Conservation (phyloP, 1,140 invertebrate species). For the Hermatobates lingyangjiaoensis region DNA sequence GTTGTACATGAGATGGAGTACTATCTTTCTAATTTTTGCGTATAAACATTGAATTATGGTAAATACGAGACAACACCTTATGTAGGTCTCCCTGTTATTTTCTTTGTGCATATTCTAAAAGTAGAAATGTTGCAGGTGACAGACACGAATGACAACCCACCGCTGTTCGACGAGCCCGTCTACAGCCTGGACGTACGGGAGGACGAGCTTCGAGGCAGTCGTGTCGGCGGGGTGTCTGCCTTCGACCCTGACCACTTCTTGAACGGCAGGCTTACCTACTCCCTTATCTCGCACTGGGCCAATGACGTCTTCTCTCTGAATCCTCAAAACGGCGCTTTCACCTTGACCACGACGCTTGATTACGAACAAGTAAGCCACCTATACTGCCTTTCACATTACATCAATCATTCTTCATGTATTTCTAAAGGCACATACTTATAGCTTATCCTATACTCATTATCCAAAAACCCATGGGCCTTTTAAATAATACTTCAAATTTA, state of each 20-base stretch:
- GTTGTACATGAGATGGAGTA: too few relatives aligned
- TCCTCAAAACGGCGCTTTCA: conserved; percentile 72
- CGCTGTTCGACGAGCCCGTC: conserved; percentile 59
- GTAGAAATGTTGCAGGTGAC: conserved; percentile 57
- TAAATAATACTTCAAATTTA: too few relatives aligned
- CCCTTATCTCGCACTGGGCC: conserved; percentile 79
- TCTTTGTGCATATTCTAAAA: too few relatives aligned
- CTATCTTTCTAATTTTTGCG: too few relatives aligned
- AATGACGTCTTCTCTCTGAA: conserved; percentile 86
- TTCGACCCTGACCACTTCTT: conserved; percentile 63
- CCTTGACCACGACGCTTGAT: conserved; percentile 68
- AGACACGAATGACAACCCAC: conserved; percentile 86
- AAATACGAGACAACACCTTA: too few relatives aligned
- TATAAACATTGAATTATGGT: too few relatives aligned
- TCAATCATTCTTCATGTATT: too few relatives aligned
- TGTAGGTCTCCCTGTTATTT: too few relatives aligned
- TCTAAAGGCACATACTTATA: too few relatives aligned
- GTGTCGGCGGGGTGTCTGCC: conserved; percentile 64
- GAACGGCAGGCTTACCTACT: conserved; percentile 75
- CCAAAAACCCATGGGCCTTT: too few relatives aligned
- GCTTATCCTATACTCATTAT: too few relatives aligned
- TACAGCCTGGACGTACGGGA: conserved; percentile 83
- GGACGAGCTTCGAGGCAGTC: conserved; percentile 54
- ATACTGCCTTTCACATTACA: background rate
- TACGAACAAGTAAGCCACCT: conserved; percentile 67